Evolutionary conservation across 2,888 invertebrate genomes (phyloP), one percentile per base, ranked within the genome.

Genomic region (Tipula helvola): DNA sequence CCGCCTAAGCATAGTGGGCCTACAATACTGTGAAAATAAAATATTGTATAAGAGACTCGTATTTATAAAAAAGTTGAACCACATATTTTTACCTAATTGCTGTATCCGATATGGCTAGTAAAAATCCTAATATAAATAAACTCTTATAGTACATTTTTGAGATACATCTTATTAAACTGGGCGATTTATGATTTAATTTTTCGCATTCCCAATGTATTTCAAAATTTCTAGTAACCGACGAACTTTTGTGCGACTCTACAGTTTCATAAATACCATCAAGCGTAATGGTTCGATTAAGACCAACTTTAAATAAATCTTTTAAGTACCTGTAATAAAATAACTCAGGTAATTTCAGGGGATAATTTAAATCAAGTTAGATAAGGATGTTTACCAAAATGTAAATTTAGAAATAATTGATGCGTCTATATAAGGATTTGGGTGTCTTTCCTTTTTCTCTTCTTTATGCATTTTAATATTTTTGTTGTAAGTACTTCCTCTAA

Each of bases 1-100:
- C 93, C 93, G 87, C 95, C 95, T 3, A 95, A 91, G 87, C 94
- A 94, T 88, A 94, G 89, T 3, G 95, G 95, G 89, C 94, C 94
- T 4, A 93, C 91, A 88, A 95, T 91, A 89, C 95, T 95, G 91
- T 16, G 18, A 16, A 71, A 16, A 71, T 7, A 39, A 39, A 39
- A 7, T 7, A n/a, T n/a, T n/a, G n/a, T n/a, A 2, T 28, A 39
- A 39, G 7, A 39, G 1, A 39, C 5, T 39, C 39, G 39, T 3
- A 7, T 3, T 1, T 39, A 7, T 0, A 7, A 39, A 39, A 39
- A 39, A 39, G 7, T 7, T 39, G 39, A 2, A 7, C 7, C 39
- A 28, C 28, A 28, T 1, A 28, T 39, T 2, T 89, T 87, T 89
- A 91, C 91, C 91, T 91, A 88, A 90, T 89, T 86, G 88, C 86